phyloP scores from a whole-genome alignment of 2,888 invertebrate species.

The Diplolepis rosae region DNA sequence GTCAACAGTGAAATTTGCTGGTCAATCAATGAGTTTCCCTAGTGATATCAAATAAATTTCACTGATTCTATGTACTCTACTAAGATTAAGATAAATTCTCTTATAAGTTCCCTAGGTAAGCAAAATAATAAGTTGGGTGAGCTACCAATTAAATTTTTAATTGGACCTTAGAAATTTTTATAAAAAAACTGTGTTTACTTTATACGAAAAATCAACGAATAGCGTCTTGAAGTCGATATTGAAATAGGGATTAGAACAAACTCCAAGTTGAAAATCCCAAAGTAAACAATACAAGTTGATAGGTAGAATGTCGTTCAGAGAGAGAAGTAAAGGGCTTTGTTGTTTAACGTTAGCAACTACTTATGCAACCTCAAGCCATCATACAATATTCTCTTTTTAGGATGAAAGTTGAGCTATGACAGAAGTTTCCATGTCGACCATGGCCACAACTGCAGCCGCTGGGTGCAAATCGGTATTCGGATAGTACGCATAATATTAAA shows the following conservation, averaged over 20 bases:
- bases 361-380: slow-evolving; percentile 12
- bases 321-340: not conserved
- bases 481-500: slow-evolving; percentile 66
- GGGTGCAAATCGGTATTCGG: slow-evolving; percentile 58
- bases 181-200: not conserved
- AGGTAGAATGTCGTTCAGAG: not conserved
- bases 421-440: slow-evolving; percentile 55
- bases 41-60: too few species aligned
- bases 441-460: slow-evolving; percentile 56
- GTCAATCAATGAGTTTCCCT: too few species aligned
- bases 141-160: slow-evolving; percentile 1
- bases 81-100: too few species aligned
- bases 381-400: slow-evolving; percentile 25
- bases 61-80: too few species aligned
- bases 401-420: slow-evolving; percentile 49
- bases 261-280: slow-evolving; percentile 2
- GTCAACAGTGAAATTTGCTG: too few species aligned
- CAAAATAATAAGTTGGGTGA: not conserved
- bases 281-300: slow-evolving; percentile 7
- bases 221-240: not conserved
- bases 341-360: slow-evolving; percentile 4
- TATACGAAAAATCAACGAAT: not conserved
- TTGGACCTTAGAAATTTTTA: not conserved
- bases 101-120: too few species aligned
- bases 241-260: slow-evolving; percentile 21